Evolutionary conservation across 2,113 vertebrate species (phyloP).

Genomic region (Phaetusa simplex): DNA sequence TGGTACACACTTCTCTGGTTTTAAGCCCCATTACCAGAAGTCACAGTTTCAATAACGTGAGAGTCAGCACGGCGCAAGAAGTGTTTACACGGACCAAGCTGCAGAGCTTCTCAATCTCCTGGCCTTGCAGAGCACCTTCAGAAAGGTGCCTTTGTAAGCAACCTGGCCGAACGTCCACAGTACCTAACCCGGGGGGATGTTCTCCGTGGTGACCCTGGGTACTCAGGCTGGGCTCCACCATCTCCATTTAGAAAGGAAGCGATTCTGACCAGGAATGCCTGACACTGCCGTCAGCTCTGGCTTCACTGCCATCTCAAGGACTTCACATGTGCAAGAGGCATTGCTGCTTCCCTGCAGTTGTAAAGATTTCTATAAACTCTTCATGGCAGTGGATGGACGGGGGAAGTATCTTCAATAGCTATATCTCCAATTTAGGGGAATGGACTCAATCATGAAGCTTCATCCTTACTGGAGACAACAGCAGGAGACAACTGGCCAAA

Average conservation of each 20-base stretch:
- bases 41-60: fast-evolving
- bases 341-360: neutral
- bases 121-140: neutral
- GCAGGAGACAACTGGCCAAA: neutral
- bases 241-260: neutral
- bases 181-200: neutral
- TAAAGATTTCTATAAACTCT: neutral
- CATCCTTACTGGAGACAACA: neutral
- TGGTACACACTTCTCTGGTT: neutral
- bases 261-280: neutral
- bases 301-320: neutral
- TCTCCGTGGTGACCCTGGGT: neutral
- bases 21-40: neutral
- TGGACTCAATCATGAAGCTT: neutral
- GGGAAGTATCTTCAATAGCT: neutral
- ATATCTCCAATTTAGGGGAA: neutral
- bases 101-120: neutral
- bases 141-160: neutral
- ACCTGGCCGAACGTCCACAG: fast-evolving
- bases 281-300: neutral
- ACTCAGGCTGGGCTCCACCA: neutral
- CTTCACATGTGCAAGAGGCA: neutral
- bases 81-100: fast-evolving
- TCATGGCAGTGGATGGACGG: neutral
- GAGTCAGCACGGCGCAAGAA: fast-evolving